Evolutionary conservation across 2,797 vertebrate species (phyloP).

Genomic region (Synaphobranchus kaupii): DNA sequence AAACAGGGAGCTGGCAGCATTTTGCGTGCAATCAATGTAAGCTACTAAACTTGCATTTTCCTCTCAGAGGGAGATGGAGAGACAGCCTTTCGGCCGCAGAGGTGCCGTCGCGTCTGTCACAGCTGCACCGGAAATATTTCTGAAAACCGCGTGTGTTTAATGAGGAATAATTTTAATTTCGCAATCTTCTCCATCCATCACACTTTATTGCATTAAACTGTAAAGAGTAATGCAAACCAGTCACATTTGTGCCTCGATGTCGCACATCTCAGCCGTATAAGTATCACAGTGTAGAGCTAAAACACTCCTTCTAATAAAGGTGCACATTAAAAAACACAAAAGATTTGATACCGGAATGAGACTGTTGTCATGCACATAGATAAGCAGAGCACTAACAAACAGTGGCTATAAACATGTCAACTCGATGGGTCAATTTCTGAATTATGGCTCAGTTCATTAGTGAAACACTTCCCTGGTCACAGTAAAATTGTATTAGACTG

Average conservation of each 20-base stretch:
- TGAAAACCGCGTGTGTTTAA: background rate
- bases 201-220: conserved; percentile 32
- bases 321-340: conserved; percentile 47
- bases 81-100: background rate
- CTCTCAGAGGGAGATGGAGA: background rate
- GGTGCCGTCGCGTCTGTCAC: background rate
- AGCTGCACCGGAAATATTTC: background rate
- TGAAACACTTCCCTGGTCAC: conserved; percentile 50
- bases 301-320: conserved; percentile 55
- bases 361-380: conserved; percentile 68
- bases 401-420: conserved; percentile 66
- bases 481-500: conserved; percentile 61
- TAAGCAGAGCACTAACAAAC: conserved; percentile 57
- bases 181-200: background rate
- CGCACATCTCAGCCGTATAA: conserved; percentile 49
- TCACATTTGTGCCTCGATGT: conserved; percentile 41
- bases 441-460: conserved; percentile 67
- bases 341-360: conserved; percentile 58
- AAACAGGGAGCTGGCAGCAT: conserved; percentile 2
- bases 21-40: background rate
- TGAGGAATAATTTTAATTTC: background rate
- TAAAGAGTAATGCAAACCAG: conserved; percentile 31
- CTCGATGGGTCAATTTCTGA: conserved; percentile 75
- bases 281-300: conserved; percentile 72
- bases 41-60: conserved; percentile 21